Evolutionary conservation across 2,888 invertebrate species (phyloP), one percentile per base, ranked within the genome.

Genomic region (Lithophane leautieri): DNA sequence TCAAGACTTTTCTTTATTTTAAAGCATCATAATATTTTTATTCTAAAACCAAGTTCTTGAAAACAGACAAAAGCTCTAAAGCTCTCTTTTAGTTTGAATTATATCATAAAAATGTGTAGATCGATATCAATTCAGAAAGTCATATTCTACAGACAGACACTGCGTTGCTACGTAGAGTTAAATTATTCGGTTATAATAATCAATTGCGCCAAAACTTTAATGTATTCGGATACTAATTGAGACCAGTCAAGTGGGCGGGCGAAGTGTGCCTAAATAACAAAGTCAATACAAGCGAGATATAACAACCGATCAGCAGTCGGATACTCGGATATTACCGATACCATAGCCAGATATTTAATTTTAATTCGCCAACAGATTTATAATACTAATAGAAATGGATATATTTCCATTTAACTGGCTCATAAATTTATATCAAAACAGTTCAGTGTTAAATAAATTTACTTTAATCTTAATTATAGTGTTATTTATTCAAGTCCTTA

Each of bases 161-260:
- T 47, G 22, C 16, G 16, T 63, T 67, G 60, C 56, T 44, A 56
- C 40, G 68, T 67, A 56, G 28, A 63, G 4, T 61, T 75, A 65
- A 68, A 63, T 65, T 65, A 85, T 78, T 75, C 56, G 19, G 60
- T 56, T 78, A 81, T 84, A 76, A 73, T 78, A 79, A 81, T 77
- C 84, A 76, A 86, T 85, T 83, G 73, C 82, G 63, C 68, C 66
- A 78, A 83, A 84, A 73, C 52, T 56, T 56, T 65, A 78, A 83
- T 83, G 68, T 78, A 86, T 80, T 83, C 72, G 16, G 56, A 34
- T 78, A 73, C 78, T 86, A 84, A 84, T 84, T 84, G 81, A 81
- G 81, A 77, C 73, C 40, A 60, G 75, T 50, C 22, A 42, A 25
- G 81, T 84, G 70, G 81, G 81, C 69, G 63, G 68, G 74, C 63